These are phyloP conservation scores for Cepphus grylle DNA, from an alignment of 2,113 vertebrate species.

Conservation along the genomic window DNA sequence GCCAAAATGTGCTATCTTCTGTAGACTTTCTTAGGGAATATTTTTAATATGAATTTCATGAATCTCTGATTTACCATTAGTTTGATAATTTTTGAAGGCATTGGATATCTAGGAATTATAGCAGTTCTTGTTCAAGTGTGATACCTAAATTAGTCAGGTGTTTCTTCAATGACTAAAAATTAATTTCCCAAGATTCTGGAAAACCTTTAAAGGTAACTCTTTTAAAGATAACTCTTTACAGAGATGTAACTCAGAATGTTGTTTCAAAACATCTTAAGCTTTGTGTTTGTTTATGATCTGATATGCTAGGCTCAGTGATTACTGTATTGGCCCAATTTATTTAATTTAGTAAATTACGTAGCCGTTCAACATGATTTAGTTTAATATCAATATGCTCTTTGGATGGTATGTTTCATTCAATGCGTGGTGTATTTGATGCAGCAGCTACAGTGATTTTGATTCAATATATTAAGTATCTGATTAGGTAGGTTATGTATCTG, in stretches of 20 bases:
- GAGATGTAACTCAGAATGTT: background rate
- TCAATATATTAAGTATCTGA: conserved; percentile 34
- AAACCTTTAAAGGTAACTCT: background rate
- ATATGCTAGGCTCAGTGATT: background rate
- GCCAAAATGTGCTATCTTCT: background rate
- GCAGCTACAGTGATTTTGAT: conserved; percentile 25
- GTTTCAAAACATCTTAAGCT: background rate
- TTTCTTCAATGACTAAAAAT: background rate
- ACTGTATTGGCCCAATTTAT: background rate
- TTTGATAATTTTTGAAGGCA: background rate
- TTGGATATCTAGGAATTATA: background rate
- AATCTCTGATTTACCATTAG: background rate
- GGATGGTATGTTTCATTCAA: background rate
- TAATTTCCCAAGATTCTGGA: background rate
- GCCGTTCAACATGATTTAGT: conserved; percentile 17
- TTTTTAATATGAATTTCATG: background rate
- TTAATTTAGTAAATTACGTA: conserved; percentile 3
- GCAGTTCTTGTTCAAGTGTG: background rate
- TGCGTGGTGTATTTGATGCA: background rate
- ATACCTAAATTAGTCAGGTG: background rate
- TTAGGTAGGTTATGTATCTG: conserved; percentile 11
- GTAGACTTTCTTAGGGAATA: background rate
- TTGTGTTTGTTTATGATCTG: background rate
- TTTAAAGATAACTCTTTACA: background rate
- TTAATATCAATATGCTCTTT: background rate